A percentile compares a stretch with the other conserved stretches of the same genome.
Evolutionary conservation across 2,113 vertebrate species (phyloP).

Genomic region (Jacana jacana): DNA sequence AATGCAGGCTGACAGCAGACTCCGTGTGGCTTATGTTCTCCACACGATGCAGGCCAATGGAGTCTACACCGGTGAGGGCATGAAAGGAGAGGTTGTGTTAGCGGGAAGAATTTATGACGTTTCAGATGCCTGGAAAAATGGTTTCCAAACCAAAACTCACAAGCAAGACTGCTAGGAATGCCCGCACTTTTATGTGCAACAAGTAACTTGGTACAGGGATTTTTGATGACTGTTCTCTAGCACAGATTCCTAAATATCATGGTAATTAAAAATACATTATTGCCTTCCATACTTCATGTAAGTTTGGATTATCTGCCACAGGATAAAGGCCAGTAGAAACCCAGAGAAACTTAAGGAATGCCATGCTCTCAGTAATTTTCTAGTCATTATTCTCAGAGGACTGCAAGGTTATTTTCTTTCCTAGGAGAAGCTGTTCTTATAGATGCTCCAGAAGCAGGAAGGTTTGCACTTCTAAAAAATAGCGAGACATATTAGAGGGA

Average conservation of each 20-base stretch:
- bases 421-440: not conserved
- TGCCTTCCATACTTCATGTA: not conserved
- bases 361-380: not conserved
- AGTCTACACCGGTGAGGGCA: slow-evolving; percentile 73
- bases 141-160: not conserved
- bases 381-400: not conserved
- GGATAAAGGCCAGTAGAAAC: not conserved
- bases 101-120: not conserved
- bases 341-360: not conserved
- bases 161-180: not conserved
- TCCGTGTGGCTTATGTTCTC: slow-evolving; percentile 97
- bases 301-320: not conserved
- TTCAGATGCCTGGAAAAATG: not conserved
- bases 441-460: not conserved
- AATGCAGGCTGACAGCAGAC: slow-evolving; percentile 87
- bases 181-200: not conserved
- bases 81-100: not conserved
- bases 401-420: not conserved
- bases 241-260: not conserved
- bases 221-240: not conserved
- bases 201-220: not conserved
- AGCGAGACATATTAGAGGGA: not conserved
- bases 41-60: slow-evolving; percentile 93
- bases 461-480: not conserved
- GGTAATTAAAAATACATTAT: not conserved